Evolutionary conservation across 2,888 invertebrate genomes (phyloP).

Genomic region (Ametastegia equiseti): DNA sequence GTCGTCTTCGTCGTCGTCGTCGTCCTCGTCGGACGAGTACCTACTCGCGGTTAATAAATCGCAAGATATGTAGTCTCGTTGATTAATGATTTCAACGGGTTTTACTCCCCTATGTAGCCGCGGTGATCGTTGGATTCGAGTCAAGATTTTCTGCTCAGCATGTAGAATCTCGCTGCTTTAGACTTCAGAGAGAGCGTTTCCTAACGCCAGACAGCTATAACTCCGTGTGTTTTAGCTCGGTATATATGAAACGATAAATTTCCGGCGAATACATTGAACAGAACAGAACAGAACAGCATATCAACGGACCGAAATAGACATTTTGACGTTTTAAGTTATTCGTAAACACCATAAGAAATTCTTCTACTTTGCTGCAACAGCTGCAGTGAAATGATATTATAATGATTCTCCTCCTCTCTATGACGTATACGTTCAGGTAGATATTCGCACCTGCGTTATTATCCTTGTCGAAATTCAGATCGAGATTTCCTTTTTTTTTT

Average conservation of each 20-base stretch:
- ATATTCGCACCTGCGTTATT: no score
- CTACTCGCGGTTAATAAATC: not conserved
- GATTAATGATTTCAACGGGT: constrained; percentile 31
- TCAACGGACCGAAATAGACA: not conserved
- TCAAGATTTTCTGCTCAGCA: constrained; percentile 6
- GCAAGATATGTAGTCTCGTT: not conserved
- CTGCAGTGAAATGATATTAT: no score
- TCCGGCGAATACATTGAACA: not conserved
- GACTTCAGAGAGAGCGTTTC: not conserved
- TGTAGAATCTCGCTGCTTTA: not conserved
- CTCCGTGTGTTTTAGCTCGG: not conserved
- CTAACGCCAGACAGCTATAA: not conserved
- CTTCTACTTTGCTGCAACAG: not conserved
- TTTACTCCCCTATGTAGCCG: not conserved
- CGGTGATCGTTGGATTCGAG: constrained; percentile 21
- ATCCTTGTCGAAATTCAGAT: no score
- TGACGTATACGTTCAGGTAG: no score
- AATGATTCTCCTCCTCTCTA: no score
- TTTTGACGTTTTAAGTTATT: not conserved
- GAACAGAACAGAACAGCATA: not conserved
- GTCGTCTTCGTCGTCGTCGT: not conserved
- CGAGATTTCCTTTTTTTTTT: no score
- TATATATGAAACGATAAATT: constrained; percentile 4
- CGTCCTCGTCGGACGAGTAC: no score
- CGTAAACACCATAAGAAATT: not conserved